A percentile compares a stretch with the other conserved stretches of the same genome.
phyloP scores from a whole-genome alignment of 2,888 invertebrate genomes.

The Lucinisca nassula region DNA sequence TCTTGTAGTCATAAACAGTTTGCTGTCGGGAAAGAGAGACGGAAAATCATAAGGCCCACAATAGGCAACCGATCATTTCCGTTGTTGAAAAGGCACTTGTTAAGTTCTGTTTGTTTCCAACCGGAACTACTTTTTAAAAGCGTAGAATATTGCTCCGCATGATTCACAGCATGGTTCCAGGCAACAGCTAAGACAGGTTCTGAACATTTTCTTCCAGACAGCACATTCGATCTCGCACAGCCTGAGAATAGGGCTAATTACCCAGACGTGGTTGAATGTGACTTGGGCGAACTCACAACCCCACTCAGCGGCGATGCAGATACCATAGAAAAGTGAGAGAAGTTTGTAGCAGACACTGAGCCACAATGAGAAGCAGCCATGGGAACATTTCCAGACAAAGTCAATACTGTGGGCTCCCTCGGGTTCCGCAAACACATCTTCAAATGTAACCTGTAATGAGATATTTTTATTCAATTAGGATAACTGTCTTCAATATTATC shows the following conservation, averaged over 20 bases:
- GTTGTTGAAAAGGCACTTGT: too few relatives aligned
- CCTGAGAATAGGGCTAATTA: slow-evolving; percentile 73
- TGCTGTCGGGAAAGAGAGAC: too few relatives aligned
- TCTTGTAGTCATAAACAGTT: too few relatives aligned
- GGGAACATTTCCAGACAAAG: slow-evolving; percentile 92
- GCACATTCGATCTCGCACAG: slow-evolving; percentile 88
- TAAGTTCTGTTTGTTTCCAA: too few relatives aligned
- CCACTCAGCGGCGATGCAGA: slow-evolving; percentile 91
- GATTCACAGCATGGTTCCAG: slow-evolving; percentile 72
- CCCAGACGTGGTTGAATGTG: slow-evolving; percentile 88
- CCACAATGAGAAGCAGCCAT: slow-evolving; percentile 90
- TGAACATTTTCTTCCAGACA: slow-evolving; percentile 56
- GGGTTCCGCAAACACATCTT: slow-evolving; percentile 79
- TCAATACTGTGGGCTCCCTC: slow-evolving; percentile 89
- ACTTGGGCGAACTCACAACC: slow-evolving; percentile 88
- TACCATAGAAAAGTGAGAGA: slow-evolving; percentile 91
- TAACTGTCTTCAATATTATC: too few relatives aligned
- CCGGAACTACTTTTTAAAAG: background rate
- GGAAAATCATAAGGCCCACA: too few relatives aligned
- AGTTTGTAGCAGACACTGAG: slow-evolving; percentile 92
- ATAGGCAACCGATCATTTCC: too few relatives aligned
- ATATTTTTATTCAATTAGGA: too few relatives aligned
- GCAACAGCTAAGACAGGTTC: slow-evolving; percentile 58
- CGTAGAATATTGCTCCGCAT: slow-evolving; percentile 64
- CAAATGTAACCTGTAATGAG: slow-evolving; percentile 44